Evolutionary conservation across 2,888 invertebrate species (phyloP).

Genomic region (Hanleya hanleyi): DNA sequence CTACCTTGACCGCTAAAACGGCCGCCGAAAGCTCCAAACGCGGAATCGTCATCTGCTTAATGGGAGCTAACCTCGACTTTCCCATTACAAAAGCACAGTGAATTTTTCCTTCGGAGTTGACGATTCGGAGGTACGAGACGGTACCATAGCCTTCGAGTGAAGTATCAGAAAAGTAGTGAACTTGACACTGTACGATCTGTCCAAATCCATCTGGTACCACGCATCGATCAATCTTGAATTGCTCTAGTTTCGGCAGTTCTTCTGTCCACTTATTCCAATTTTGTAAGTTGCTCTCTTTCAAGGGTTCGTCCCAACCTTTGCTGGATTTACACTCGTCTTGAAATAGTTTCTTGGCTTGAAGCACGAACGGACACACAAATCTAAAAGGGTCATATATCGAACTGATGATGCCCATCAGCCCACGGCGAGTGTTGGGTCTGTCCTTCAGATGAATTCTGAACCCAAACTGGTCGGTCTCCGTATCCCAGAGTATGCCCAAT

Average conservation of each 20-base stretch:
- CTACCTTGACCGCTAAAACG: background rate
- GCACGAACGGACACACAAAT: background rate
- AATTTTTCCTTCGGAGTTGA: background rate
- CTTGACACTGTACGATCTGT: background rate
- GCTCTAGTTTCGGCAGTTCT: background rate
- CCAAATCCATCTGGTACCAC: background rate
- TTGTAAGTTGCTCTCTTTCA: background rate
- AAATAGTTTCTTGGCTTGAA: background rate
- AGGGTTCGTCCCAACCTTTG: background rate
- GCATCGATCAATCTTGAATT: background rate
- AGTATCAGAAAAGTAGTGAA: background rate
- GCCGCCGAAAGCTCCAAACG: constrained; percentile 16
- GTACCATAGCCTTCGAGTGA: background rate
- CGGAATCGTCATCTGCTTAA: constrained; percentile 15
- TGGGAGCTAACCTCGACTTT: constrained; percentile 12
- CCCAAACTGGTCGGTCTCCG: constrained; percentile 5
- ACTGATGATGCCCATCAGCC: background rate
- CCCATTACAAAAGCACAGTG: background rate
- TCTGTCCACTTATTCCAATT: background rate
- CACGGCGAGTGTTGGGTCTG: background rate
- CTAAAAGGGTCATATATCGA: constrained; percentile 8
- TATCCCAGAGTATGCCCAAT: background rate
- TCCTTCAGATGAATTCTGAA: constrained; percentile 13
- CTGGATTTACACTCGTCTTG: background rate
- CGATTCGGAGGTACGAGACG: background rate